Evolutionary conservation across 2,113 vertebrate species (phyloP).

Genomic region (Alexandromys fortis): DNA sequence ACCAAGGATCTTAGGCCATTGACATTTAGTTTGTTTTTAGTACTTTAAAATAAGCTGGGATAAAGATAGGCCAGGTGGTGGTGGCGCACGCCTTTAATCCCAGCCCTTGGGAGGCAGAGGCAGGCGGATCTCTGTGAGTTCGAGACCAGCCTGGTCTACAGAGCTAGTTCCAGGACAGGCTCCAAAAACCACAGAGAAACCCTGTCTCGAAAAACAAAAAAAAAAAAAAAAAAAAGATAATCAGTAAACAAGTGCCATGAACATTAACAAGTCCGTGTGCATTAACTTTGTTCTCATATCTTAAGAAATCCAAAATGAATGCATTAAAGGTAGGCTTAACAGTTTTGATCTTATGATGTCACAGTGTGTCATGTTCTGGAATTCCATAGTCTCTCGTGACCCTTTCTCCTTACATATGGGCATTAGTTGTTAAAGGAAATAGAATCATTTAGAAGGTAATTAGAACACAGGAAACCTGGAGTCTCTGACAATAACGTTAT

Average conservation of each 20-base stretch:
- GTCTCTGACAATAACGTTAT: slow-evolving; percentile 25
- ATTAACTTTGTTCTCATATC: neutral
- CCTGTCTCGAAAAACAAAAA: too few relatives aligned
- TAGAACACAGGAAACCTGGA: slow-evolving; percentile 55
- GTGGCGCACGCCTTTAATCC: too few relatives aligned
- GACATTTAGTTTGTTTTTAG: neutral
- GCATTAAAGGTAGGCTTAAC: neutral
- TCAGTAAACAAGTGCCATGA: neutral
- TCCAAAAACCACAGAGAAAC: too few relatives aligned
- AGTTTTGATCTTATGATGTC: slow-evolving; percentile 21
- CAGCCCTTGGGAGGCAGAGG: too few relatives aligned
- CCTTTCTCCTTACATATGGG: neutral
- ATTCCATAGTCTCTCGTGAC: slow-evolving; percentile 10
- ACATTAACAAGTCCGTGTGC: neutral
- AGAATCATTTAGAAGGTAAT: slow-evolving; percentile 19
- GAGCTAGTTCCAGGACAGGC: too few relatives aligned
- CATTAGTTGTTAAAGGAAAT: slow-evolving; percentile 51
- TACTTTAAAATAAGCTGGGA: neutral
- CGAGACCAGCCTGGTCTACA: too few relatives aligned
- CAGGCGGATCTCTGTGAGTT: too few relatives aligned
- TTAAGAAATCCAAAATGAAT: neutral
- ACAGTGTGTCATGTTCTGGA: neutral
- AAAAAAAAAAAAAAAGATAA: too few relatives aligned
- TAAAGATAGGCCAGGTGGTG: too few relatives aligned
- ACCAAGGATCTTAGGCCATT: neutral